Evolutionary conservation across 2,797 vertebrate species (phyloP).

Genomic region (Setipinna tenuifilis): DNA sequence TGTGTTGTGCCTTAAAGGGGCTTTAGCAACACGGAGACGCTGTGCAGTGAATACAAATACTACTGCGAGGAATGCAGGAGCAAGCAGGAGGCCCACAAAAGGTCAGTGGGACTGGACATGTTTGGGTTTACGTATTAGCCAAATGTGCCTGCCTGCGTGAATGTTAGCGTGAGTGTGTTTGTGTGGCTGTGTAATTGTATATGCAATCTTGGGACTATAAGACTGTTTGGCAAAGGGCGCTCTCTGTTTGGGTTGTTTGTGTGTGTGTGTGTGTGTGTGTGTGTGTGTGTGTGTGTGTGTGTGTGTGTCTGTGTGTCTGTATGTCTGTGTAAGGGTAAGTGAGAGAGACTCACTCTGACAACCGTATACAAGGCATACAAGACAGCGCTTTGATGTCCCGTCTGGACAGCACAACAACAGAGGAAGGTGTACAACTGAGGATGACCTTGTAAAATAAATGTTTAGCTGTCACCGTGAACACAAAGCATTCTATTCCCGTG

Average conservation of each 20-base stretch:
- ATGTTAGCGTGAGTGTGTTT: not conserved
- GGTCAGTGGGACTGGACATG: conserved; percentile 64
- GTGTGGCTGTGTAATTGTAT: conserved; percentile 15
- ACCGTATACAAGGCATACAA: no score
- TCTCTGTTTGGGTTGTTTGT: not conserved
- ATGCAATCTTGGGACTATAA: not conserved
- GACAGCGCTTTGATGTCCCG: no score
- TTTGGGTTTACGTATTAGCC: no score
- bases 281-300: not conserved
- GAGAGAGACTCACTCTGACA: not conserved
- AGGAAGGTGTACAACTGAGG: no score
- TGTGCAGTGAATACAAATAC: conserved; percentile 90
- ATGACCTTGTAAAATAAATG: no score
- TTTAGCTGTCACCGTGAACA: no score
- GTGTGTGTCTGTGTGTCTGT: not conserved
- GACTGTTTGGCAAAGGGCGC: not conserved
- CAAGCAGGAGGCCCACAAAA: conserved; percentile 90
- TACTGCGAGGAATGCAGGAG: conserved; percentile 90
- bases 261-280: not conserved
- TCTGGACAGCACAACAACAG: no score
- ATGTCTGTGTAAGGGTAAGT: not conserved
- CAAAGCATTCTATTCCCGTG: no score
- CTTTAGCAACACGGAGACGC: conserved; percentile 90
- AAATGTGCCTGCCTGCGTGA: no score
- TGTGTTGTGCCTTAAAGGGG: conserved; percentile 70